phyloP scores from a whole-genome alignment of 2,797 vertebrate species.

The Lophotriccus pileatus region DNA sequence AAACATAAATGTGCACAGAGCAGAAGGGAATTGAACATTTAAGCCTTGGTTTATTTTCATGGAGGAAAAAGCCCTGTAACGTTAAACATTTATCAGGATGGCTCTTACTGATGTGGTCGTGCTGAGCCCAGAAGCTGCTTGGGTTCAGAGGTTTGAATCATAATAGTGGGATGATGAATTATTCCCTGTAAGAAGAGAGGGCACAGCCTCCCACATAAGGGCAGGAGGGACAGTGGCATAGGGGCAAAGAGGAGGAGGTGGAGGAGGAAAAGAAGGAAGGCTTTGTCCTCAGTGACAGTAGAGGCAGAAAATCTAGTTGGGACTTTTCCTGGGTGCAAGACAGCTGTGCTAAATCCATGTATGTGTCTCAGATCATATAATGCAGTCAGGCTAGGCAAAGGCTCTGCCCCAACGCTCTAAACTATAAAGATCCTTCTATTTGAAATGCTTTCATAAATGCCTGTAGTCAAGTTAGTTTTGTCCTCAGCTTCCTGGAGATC shows the following conservation, averaged over 20 bases:
- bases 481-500: neutral
- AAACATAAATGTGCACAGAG: conserved; percentile 12
- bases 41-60: neutral
- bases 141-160: neutral
- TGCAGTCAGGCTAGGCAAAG: neutral
- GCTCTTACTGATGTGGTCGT: neutral
- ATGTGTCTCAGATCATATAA: neutral
- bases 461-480: neutral
- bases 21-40: neutral
- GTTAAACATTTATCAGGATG: conserved; percentile 27
- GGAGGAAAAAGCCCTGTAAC: neutral
- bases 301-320: neutral
- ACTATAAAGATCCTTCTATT: neutral
- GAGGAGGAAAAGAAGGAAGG: neutral
- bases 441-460: neutral
- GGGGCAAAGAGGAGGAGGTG: neutral
- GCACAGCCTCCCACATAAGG: neutral
- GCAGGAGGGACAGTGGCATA: neutral
- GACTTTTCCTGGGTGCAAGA: neutral
- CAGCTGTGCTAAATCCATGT: neutral
- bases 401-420: neutral
- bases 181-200: neutral
- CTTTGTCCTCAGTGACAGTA: neutral
- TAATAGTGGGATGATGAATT: neutral
- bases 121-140: neutral